Evolutionary conservation across 2,888 invertebrate genomes (phyloP), one percentile per base, ranked within the genome.

Genomic region (Microplitis deprimator): DNA sequence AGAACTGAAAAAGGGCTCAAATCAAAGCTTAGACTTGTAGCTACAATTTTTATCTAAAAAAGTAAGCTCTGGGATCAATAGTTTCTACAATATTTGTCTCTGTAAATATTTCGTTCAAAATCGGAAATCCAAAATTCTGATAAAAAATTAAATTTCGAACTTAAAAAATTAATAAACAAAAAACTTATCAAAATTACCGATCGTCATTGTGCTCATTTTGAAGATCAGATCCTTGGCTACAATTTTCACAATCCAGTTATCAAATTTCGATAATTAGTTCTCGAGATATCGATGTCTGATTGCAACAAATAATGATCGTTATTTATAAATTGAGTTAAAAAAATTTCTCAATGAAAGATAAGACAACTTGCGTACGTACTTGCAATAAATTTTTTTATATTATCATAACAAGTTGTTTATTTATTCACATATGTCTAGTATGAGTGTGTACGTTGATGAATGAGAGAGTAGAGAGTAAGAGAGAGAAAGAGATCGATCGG

Each of bases 401-500:
- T 60, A n/a, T 39, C 16, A 10, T 8, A 16, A 17, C 17, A 13
- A 39, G 16, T 67, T 67, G 10, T 38, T 16, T 67, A 29, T 29
- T 68, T 10, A 16, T 68, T 16, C 40, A 3, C 29, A 29, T 29
- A 4, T 29, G 29, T 29, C 29, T 29, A 29, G 29, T 29, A 29
- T 29, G 20, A 1, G 29, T 80, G 79, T 80, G 79, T 79, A 77
- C 76, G 76, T 78, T 76, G 50, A 70, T 73, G 62, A 71, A 61
- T 60, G 61, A 29, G 65, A 29, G 41, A 68, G 59, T 39, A 74
- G 68, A 10, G 29, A 29, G 50, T 38, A 13, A 40, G 16, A 38
- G 80, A 29, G 38, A 81, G 73, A 68, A 76, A 17, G 78, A 81
- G 82, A 83, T 85, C 81, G 82, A 84, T 81, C 79, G 80, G 78